A percentile compares a stretch with the other conserved stretches of the same genome.
phyloP scores from a whole-genome alignment of 2,113 vertebrate genomes.

The Rhinolophus sinicus region DNA sequence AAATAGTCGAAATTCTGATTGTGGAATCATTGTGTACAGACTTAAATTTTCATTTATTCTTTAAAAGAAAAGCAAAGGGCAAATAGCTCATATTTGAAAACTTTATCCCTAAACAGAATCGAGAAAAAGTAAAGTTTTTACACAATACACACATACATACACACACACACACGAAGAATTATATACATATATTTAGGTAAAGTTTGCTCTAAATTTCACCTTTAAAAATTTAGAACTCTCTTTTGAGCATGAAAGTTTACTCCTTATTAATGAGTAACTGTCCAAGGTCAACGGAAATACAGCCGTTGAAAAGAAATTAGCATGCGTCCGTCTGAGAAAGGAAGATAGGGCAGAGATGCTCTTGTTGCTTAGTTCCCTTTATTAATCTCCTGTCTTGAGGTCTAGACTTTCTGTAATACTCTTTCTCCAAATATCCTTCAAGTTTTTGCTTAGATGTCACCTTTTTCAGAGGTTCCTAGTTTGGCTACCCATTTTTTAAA shows the following conservation, averaged over 20 bases:
- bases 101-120: not conserved
- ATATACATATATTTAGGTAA: not conserved
- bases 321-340: not conserved
- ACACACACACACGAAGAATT: not conserved
- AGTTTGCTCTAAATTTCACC: not conserved
- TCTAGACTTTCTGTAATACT: not conserved
- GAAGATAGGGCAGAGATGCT: not conserved
- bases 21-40: constrained; percentile 62
- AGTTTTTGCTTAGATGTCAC: not conserved
- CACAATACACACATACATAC: too few species aligned
- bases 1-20: constrained; percentile 83
- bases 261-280: not conserved
- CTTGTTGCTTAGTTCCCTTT: not conserved
- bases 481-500: not conserved
- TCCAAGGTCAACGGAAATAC: not conserved
- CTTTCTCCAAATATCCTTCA: not conserved
- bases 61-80: constrained; percentile 27
- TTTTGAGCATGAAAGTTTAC: not conserved
- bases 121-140: not conserved
- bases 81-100: constrained; percentile 41
- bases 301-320: not conserved
- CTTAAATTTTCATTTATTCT: constrained; percentile 64
- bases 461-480: not conserved
- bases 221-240: constrained; percentile 22
- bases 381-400: not conserved